Conservation (phyloP, 2,888 invertebrate species). For the Dasysyrphus albostriatus region DNA sequence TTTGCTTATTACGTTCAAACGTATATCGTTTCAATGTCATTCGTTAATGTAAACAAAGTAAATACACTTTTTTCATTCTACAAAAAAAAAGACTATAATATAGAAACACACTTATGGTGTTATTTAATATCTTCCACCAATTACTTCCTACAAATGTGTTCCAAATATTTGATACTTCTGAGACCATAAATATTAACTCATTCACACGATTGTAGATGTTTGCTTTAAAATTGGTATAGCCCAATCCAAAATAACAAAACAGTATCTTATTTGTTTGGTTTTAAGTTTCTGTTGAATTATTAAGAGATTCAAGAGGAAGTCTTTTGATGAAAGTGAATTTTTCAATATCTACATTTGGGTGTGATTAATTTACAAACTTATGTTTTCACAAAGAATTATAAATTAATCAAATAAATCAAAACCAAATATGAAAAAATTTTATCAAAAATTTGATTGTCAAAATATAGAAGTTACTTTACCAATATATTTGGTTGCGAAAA, state of each 20-base stretch:
- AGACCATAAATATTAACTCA: conserved; percentile 22
- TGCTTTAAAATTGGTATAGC: not conserved
- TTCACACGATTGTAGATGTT: conserved; percentile 9
- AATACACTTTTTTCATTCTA: conserved; percentile 8
- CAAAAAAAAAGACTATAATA: not conserved
- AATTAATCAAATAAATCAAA: not conserved
- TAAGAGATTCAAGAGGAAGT: not conserved
- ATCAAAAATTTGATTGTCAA: not conserved
- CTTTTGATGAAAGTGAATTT: not conserved
- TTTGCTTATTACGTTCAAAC: conserved; percentile 33
- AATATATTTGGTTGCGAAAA: not conserved
- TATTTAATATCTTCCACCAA: conserved; percentile 22
- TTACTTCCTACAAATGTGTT: conserved; percentile 48
- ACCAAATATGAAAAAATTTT: not conserved
- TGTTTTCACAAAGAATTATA: not conserved
- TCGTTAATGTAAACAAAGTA: conserved; percentile 26
- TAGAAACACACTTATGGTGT: conserved; percentile 12
- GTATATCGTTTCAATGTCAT: conserved; percentile 49
- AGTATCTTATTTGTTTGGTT: not conserved
- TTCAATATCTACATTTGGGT: not conserved
- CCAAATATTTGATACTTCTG: conserved; percentile 46
- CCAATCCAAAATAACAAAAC: not conserved
- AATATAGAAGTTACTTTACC: not conserved
- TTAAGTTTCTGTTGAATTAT: not conserved
- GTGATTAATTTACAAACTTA: not conserved